Conservation (phyloP, 2,797 vertebrate species). For the Sciaenops ocellatus region DNA sequence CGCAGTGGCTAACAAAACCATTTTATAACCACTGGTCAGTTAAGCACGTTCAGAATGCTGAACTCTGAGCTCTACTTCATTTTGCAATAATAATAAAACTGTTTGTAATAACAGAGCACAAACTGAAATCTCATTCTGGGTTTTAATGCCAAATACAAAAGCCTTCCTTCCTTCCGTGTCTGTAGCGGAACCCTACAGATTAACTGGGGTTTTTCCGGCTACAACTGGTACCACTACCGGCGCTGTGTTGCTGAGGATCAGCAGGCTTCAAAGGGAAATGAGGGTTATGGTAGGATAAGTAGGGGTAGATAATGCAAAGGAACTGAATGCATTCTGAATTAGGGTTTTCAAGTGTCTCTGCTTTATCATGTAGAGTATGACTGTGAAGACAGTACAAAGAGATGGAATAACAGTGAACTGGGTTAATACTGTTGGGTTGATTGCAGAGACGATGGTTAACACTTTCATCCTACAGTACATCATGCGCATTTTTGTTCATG, state of each 20-base stretch:
- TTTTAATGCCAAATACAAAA: constrained; percentile 57
- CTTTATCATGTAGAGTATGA: constrained; percentile 21
- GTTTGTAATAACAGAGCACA: constrained; percentile 57
- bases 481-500: background rate
- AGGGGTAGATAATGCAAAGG: constrained; percentile 42
- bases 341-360: constrained; percentile 1
- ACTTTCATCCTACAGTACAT: background rate
- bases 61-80: constrained; percentile 20
- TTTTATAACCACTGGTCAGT: constrained; percentile 29
- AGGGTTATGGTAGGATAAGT: constrained; percentile 45
- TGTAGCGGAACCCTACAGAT: constrained; percentile 45
- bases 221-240: constrained; percentile 46
- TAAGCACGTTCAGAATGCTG: constrained; percentile 19
- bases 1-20: background rate
- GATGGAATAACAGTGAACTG: background rate
- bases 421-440: background rate
- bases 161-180: constrained; percentile 51
- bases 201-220: constrained; percentile 40
- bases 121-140: constrained; percentile 37
- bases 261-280: constrained; percentile 50
- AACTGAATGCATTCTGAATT: constrained; percentile 12
- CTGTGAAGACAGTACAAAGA: constrained; percentile 8
- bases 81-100: constrained; percentile 12
- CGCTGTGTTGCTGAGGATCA: constrained; percentile 46
- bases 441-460: background rate